These are phyloP conservation scores for Catocala fraxini DNA, from an alignment of 2,888 invertebrate genomes.

Conservation along the genomic window DNA sequence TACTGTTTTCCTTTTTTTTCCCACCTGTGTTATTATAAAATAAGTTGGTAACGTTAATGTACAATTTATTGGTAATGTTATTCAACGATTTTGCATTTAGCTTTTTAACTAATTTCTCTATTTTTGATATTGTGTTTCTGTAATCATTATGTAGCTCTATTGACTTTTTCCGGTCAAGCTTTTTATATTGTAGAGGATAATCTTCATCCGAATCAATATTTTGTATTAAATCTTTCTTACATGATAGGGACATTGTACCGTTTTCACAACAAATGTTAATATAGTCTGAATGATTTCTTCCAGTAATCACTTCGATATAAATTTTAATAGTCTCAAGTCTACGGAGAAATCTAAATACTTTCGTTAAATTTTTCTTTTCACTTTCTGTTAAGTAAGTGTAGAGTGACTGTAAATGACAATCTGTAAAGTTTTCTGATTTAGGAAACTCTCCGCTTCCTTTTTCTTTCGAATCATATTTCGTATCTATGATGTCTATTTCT, in stretches of 20 bases:
- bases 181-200: not conserved
- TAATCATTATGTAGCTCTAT: constrained; percentile 29
- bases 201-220: constrained; percentile 19
- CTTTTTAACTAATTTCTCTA: constrained; percentile 56
- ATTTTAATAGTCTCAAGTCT: constrained; percentile 68
- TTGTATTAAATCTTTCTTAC: constrained; percentile 35
- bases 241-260: constrained; percentile 35
- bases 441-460: constrained; percentile 39
- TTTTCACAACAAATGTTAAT: constrained; percentile 62
- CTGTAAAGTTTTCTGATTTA: constrained; percentile 35
- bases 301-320: constrained; percentile 66
- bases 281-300: constrained; percentile 56
- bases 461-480: constrained; percentile 50
- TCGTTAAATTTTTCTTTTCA: constrained; percentile 61
- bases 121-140: constrained; percentile 59
- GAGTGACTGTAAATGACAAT: constrained; percentile 70
- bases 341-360: constrained; percentile 65
- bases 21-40: not conserved
- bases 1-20: not conserved
- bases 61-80: not conserved
- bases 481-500: constrained; percentile 73
- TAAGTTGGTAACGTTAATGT: too few relatives aligned
- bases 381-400: constrained; percentile 65
- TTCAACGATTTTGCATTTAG: not conserved
- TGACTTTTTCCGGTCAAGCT: constrained; percentile 7